phyloP scores from a whole-genome alignment of 2,113 vertebrate species.

The Pelecanoides urinatrix region DNA sequence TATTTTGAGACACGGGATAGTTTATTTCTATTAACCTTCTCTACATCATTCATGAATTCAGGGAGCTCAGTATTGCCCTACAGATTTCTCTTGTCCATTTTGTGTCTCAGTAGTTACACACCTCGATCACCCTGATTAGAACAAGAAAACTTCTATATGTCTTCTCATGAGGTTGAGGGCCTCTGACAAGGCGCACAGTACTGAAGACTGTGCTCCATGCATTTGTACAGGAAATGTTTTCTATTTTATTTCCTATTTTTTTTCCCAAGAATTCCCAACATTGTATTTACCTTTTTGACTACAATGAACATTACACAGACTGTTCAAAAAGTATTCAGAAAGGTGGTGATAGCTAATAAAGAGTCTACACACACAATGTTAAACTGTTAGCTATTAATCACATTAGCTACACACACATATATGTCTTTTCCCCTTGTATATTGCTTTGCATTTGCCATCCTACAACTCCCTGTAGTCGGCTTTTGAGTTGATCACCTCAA shows the following conservation, averaged over 20 bases:
- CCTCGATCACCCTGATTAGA: neutral
- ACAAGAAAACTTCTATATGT: neutral
- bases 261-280: neutral
- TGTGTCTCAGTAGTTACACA: neutral
- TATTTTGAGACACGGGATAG: neutral
- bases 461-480: neutral
- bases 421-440: neutral
- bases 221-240: neutral
- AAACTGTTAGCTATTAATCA: neutral
- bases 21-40: neutral
- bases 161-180: neutral
- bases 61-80: neutral
- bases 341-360: neutral
- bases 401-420: neutral
- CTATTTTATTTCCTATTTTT: neutral
- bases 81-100: neutral
- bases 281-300: neutral
- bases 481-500: neutral
- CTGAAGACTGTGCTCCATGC: neutral
- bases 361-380: neutral
- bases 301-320: neutral
- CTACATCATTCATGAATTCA: neutral
- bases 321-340: neutral
- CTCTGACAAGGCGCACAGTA: neutral
- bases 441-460: neutral